A percentile compares a stretch with the other conserved stretches of the same genome.
phyloP scores from a whole-genome alignment of 1,140 invertebrate genomes.

The Heterodera carotae region DNA sequence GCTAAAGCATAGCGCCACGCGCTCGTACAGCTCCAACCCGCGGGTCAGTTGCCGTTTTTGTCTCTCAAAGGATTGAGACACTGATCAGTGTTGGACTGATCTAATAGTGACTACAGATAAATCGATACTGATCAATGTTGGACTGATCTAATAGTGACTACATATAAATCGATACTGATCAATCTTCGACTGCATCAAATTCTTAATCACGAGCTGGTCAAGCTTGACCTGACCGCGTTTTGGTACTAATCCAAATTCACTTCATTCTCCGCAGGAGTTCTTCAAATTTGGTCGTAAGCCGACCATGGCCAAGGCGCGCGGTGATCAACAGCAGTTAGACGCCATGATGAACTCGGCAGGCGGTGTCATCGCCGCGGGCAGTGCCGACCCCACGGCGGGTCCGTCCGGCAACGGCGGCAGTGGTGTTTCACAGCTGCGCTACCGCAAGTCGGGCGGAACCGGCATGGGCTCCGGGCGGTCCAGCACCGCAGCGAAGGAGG shows the following conservation, averaged over 20 bases:
- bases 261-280: slow-evolving; percentile 42
- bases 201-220: no score
- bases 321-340: not conserved
- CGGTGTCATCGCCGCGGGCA: not conserved
- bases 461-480: slow-evolving; percentile 11
- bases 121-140: not conserved
- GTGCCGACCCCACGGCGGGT: slow-evolving; percentile 8
- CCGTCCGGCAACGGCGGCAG: slow-evolving; percentile 26
- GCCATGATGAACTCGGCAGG: slow-evolving; percentile 1
- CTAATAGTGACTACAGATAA: not conserved
- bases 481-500: slow-evolving; percentile 12
- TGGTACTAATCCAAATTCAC: no score
- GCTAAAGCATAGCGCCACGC: slow-evolving; percentile 48
- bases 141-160: slow-evolving; percentile 22
- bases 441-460: slow-evolving; percentile 23
- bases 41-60: slow-evolving; percentile 30
- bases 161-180: slow-evolving; percentile 2
- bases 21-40: slow-evolving; percentile 55
- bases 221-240: no score
- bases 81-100: slow-evolving; percentile 14
- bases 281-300: slow-evolving; percentile 51
- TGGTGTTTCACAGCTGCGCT: slow-evolving; percentile 14
- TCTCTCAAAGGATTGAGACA: not conserved
- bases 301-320: slow-evolving; percentile 39
- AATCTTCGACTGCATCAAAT: no score